Conservation (phyloP, 2,797 vertebrate species). For the Gallinago nigripennis region DNA sequence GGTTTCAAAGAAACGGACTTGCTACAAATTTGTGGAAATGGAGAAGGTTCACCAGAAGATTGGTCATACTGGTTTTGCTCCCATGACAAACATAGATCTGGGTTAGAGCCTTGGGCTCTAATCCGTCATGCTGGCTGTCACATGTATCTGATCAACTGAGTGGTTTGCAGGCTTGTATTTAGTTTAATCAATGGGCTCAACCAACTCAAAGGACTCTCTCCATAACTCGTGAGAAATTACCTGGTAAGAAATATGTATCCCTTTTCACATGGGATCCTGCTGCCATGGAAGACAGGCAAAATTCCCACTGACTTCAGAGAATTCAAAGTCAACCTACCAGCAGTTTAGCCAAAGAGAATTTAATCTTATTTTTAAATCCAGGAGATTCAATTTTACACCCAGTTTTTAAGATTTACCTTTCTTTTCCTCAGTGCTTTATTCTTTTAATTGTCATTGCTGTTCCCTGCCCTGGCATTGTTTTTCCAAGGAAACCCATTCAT, state of each 20-base stretch:
- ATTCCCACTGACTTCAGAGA: neutral
- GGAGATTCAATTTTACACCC: neutral
- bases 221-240: neutral
- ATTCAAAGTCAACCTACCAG: neutral
- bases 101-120: neutral
- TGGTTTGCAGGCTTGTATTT: neutral
- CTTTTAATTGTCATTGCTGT: neutral
- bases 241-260: neutral
- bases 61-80: neutral
- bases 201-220: neutral
- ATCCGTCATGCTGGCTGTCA: neutral
- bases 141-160: neutral
- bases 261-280: neutral
- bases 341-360: neutral
- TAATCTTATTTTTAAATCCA: neutral
- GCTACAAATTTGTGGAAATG: neutral
- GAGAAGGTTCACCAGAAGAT: neutral
- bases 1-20: neutral
- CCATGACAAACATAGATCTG: neutral
- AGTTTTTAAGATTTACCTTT: neutral
- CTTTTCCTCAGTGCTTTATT: neutral
- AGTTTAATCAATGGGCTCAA: neutral
- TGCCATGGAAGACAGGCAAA: neutral
- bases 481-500: slow-evolving; percentile 23
- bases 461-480: neutral